These are phyloP conservation scores for Blastobasis lacticolella DNA, from an alignment of 2,888 invertebrate genomes.

Conservation along the genomic window DNA sequence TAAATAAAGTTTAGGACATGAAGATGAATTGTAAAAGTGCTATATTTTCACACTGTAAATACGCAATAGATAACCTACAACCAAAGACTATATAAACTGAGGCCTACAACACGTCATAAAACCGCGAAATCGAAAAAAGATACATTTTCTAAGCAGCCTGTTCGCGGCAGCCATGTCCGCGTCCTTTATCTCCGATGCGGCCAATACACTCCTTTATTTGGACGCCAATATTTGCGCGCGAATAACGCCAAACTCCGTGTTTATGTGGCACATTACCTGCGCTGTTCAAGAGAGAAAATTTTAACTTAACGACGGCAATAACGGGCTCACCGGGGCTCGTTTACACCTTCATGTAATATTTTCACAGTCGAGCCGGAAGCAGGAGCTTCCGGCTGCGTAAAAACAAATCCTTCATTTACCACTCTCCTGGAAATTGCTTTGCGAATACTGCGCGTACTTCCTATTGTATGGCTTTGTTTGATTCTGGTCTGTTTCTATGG, in stretches of 20 bases:
- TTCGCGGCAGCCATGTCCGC: conserved; percentile 12
- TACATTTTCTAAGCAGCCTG: conserved; percentile 1
- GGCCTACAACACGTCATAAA: no score
- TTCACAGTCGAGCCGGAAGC: conserved; percentile 46
- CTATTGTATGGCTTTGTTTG: no score
- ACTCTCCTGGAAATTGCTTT: no score
- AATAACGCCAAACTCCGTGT: conserved; percentile 52
- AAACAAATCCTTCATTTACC: conserved; percentile 13
- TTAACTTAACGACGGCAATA: conserved; percentile 61
- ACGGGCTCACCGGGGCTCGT: conserved; percentile 46
- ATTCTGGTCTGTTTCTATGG: no score
- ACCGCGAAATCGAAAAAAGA: no score
- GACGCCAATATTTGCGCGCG: conserved; percentile 41
- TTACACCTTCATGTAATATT: conserved; percentile 55
- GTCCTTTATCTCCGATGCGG: conserved; percentile 16
- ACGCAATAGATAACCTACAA: no score
- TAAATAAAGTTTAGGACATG: no score
- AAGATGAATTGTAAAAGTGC: no score
- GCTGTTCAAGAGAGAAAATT: conserved; percentile 56
- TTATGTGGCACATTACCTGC: conserved; percentile 46
- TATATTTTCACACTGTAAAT: no score
- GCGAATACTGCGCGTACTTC: no score
- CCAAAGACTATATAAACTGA: no score
- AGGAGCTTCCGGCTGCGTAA: conserved; percentile 14
- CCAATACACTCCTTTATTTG: conserved; percentile 21